Conservation (phyloP, 2,797 vertebrate species). For the Gymnoscopelus microlampas region DNA sequence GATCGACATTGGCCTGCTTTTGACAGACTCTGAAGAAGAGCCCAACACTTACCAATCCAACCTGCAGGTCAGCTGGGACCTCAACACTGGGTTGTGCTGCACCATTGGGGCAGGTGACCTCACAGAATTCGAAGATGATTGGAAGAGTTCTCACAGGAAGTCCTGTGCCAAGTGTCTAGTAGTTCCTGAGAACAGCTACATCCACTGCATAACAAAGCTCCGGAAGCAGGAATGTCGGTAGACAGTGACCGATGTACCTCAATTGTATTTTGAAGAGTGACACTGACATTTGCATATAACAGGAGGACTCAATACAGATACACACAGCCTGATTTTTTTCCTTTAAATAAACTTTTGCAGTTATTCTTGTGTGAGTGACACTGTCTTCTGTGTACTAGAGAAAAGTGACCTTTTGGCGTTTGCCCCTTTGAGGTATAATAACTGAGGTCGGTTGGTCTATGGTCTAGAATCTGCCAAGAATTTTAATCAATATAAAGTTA, state of each 20-base stretch:
- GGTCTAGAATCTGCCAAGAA: no score
- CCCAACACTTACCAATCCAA: slow-evolving; percentile 94
- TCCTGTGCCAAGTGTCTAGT: slow-evolving; percentile 92
- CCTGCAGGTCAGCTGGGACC: slow-evolving; percentile 94
- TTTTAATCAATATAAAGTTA: no score
- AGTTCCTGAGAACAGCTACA: slow-evolving; percentile 90
- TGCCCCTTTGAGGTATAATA: no score
- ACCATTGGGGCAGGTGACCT: slow-evolving; percentile 92
- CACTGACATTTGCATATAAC: neutral
- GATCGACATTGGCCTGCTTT: slow-evolving; percentile 93
- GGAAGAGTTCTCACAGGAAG: slow-evolving; percentile 91
- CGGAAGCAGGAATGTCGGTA: slow-evolving; percentile 92
- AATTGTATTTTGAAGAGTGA: slow-evolving; percentile 87
- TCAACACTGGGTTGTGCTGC: slow-evolving; percentile 88
- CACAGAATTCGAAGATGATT: no score
- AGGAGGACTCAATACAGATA: neutral
- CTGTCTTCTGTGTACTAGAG: slow-evolving; percentile 22
- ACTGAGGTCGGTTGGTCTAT: no score
- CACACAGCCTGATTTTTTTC: slow-evolving; percentile 32
- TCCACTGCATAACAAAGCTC: slow-evolving; percentile 93
- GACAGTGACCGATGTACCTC: slow-evolving; percentile 92
- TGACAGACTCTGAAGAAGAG: slow-evolving; percentile 88
- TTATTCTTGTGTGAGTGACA: slow-evolving; percentile 13
- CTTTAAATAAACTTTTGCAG: slow-evolving; percentile 36
- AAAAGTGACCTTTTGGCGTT: no score